These are phyloP conservation scores for Vombatus ursinus DNA, from an alignment of 2,113 vertebrate genomes.

Conservation along the genomic window DNA sequence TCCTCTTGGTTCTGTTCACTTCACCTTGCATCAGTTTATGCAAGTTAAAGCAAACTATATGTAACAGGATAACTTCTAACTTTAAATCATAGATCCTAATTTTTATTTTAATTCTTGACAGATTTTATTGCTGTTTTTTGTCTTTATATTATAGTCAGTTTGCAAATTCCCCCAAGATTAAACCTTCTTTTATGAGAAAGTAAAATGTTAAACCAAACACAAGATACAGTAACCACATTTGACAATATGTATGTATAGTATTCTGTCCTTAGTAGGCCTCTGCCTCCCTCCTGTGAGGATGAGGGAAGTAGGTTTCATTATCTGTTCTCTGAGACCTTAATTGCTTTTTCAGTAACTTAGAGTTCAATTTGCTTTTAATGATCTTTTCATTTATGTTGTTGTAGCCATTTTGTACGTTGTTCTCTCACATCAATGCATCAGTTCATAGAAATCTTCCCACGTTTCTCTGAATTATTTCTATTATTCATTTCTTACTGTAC, in stretches of 20 bases:
- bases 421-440: not conserved
- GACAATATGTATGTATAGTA: not conserved
- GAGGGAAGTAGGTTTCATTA: not conserved
- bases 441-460: not conserved
- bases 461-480: not conserved
- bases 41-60: not conserved
- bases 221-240: not conserved
- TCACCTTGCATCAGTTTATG: not conserved
- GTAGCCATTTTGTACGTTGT: not conserved
- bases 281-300: not conserved
- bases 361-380: not conserved
- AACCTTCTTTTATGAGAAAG: not conserved
- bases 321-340: not conserved
- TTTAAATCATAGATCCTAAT: not conserved
- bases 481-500: not conserved
- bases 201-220: not conserved
- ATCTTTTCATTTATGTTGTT: not conserved
- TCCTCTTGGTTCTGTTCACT: not conserved
- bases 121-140: not conserved
- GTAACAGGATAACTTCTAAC: not conserved
- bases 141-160: not conserved
- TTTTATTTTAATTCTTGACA: not conserved
- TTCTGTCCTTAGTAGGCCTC: not conserved
- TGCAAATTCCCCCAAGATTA: not conserved
- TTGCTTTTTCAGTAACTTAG: not conserved